Conservation (phyloP, 2,113 vertebrate species). For the Epinephelus cyanopodus region DNA sequence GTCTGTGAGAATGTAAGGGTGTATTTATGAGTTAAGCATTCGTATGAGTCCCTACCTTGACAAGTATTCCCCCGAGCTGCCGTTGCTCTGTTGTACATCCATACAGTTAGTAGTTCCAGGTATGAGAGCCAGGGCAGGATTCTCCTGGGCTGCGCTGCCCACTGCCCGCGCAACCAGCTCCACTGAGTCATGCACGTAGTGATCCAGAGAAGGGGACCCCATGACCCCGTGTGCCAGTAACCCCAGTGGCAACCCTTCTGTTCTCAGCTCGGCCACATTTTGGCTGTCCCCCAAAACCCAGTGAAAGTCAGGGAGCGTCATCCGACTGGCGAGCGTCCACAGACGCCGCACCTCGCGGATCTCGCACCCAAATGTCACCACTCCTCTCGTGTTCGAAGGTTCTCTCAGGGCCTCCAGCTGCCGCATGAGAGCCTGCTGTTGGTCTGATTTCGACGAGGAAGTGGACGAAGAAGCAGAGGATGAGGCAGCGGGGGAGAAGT, state of each 20-base stretch:
- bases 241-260: constrained; percentile 93
- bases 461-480: constrained; percentile 60
- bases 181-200: constrained; percentile 95
- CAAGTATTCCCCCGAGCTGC: constrained; percentile 94
- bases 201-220: constrained; percentile 89
- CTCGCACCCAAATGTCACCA: constrained; percentile 95
- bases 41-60: constrained; percentile 87
- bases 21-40: background rate
- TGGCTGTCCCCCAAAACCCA: constrained; percentile 98
- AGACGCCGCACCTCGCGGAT: constrained; percentile 92
- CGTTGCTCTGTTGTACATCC: constrained; percentile 87
- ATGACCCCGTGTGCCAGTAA: constrained; percentile 95
- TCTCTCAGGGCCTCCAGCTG: constrained; percentile 90
- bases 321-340: constrained; percentile 85
- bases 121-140: constrained; percentile 92
- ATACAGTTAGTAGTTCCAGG: constrained; percentile 96
- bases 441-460: constrained; percentile 84
- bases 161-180: constrained; percentile 93
- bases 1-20: background rate
- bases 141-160: constrained; percentile 89
- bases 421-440: constrained; percentile 87
- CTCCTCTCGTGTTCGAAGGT: constrained; percentile 85
- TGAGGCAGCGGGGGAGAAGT: constrained; percentile 48
- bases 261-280: constrained; percentile 93
- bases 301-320: constrained; percentile 88